Percentiles rank a stretch among this genome's conserved stretches.
These are phyloP conservation scores for Phalloptychus januarius DNA, from an alignment of 2,797 vertebrate genomes.

Conservation along the genomic window DNA sequence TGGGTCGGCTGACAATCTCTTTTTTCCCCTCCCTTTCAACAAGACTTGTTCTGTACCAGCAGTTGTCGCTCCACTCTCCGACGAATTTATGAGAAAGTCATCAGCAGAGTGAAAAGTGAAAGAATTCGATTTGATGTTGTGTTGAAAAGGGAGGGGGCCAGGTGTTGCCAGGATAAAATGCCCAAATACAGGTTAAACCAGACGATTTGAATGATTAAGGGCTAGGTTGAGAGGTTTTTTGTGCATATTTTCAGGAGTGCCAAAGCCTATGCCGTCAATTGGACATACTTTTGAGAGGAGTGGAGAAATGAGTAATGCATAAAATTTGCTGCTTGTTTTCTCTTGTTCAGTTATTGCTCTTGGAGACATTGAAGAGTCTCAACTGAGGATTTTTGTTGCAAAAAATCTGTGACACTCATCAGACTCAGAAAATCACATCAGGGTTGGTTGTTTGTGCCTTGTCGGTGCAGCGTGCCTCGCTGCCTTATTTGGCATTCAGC, in stretches of 20 bases:
- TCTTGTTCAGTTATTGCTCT: conserved; percentile 58
- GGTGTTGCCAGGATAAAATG: conserved; percentile 70
- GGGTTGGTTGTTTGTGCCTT: conserved; percentile 68
- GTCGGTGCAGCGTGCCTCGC: conserved; percentile 62
- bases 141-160: conserved; percentile 58
- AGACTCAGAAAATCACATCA: conserved; percentile 55
- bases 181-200: conserved; percentile 77
- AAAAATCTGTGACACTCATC: conserved; percentile 43
- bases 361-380: conserved; percentile 34
- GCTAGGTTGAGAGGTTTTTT: conserved; percentile 70
- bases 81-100: conserved; percentile 15
- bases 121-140: conserved; percentile 46
- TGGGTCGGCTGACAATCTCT: conserved; percentile 59
- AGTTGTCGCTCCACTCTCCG: conserved; percentile 55
- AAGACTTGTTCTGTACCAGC: conserved; percentile 65
- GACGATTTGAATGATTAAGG: conserved; percentile 71
- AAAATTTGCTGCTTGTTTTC: conserved; percentile 73
- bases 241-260: conserved; percentile 71
- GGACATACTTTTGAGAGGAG: conserved; percentile 76
- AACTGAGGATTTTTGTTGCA: conserved; percentile 6
- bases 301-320: conserved; percentile 82
- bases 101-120: conserved; percentile 54
- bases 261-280: conserved; percentile 69
- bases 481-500: conserved; percentile 83
- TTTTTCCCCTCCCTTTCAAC: conserved; percentile 54